Conservation (phyloP, 2,797 vertebrate genomes). For the Triplophysa bombifrons region DNA sequence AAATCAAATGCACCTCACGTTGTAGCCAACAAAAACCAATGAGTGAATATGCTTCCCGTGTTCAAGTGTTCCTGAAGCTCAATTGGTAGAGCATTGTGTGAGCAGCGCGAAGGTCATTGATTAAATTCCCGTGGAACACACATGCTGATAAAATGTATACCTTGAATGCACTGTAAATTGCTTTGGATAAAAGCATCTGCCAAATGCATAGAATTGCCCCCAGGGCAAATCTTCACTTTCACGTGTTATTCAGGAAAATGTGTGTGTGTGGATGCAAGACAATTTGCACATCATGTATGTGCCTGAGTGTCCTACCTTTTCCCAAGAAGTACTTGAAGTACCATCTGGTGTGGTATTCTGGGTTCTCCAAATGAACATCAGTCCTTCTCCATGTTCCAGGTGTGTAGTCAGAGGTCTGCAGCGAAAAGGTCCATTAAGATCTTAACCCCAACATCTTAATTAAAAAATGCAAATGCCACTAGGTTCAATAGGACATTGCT, state of each 20-base stretch:
- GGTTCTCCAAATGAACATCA: slow-evolving; percentile 98
- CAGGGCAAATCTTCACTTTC: neutral
- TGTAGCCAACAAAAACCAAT: neutral
- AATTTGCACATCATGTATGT: neutral
- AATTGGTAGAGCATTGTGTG: too few relatives aligned
- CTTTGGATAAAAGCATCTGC: too few relatives aligned
- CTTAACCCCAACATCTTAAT: neutral
- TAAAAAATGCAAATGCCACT: neutral
- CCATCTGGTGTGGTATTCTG: slow-evolving; percentile 99
- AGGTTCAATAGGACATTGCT: neutral
- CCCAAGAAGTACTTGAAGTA: slow-evolving; percentile 99
- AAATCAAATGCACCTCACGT: neutral
- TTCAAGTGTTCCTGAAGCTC: too few relatives aligned
- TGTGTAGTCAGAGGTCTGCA: slow-evolving; percentile 82
- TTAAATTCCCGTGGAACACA: neutral
- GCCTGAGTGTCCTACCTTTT: slow-evolving; percentile 83
- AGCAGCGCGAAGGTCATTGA: too few relatives aligned
- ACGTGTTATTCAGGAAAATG: neutral
- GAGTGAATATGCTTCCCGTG: neutral
- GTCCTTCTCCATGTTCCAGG: slow-evolving; percentile 96
- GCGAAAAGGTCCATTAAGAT: slow-evolving; percentile 18
- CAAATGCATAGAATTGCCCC: too few relatives aligned
- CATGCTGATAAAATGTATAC: neutral
- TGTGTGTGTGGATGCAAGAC: neutral
- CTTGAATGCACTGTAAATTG: neutral